Conservation (phyloP, 2,113 vertebrate species). For the Chiloscyllium plagiosum region DNA sequence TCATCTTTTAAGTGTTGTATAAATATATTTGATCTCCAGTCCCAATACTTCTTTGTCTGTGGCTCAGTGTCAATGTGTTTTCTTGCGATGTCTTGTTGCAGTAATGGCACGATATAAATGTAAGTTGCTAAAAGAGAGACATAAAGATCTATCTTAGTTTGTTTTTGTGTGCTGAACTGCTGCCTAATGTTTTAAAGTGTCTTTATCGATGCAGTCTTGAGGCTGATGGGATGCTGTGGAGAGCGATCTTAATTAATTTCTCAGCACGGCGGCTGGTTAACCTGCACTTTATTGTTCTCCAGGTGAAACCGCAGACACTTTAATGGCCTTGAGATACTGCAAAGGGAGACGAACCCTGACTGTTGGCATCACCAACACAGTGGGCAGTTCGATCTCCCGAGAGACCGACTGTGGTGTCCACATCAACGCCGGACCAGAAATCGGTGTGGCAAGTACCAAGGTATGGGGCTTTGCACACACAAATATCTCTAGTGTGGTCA, state of each 20-base stretch:
- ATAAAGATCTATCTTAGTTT: background rate
- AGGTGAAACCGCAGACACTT: slow-evolving; percentile 38
- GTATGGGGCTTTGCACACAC: background rate
- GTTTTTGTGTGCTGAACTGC: background rate
- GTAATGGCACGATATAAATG: too few relatives aligned
- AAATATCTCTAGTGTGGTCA: background rate
- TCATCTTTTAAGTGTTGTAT: too few relatives aligned
- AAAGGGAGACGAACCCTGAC: slow-evolving; percentile 36
- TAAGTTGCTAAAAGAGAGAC: background rate
- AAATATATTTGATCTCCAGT: background rate
- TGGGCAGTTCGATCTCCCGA: slow-evolving; percentile 38
- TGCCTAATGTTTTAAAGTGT: background rate
- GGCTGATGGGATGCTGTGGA: background rate
- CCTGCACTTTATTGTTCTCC: too few relatives aligned
- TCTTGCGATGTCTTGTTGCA: too few relatives aligned
- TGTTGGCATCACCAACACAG: slow-evolving; percentile 39
- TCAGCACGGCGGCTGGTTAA: background rate
- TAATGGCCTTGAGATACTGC: slow-evolving; percentile 37
- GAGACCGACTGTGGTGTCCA: slow-evolving; percentile 39
- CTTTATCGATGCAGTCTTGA: background rate
- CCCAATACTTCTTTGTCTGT: background rate
- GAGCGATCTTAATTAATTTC: too few relatives aligned
- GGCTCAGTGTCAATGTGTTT: background rate
- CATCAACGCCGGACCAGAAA: slow-evolving; percentile 39
- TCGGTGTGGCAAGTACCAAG: slow-evolving; percentile 39